Percentiles rank a stretch among this genome's conserved stretches.
Evolutionary conservation across 2,888 invertebrate species (phyloP).

Genomic region (Euphydryas editha): DNA sequence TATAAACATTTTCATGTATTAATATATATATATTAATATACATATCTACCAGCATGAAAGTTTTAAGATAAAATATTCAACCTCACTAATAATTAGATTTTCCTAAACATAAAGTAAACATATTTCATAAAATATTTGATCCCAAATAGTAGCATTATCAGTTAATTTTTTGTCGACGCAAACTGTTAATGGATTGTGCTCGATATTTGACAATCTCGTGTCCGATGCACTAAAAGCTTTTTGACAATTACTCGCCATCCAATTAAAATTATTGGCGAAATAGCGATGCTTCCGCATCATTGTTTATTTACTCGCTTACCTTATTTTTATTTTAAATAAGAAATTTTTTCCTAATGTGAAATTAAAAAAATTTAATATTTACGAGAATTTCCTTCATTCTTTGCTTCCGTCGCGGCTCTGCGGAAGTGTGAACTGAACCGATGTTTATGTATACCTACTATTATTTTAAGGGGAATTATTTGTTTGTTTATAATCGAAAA

Average conservation of each 20-base stretch:
- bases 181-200: constrained; percentile 69
- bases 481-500: too few species aligned
- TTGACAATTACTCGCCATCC: constrained; percentile 67
- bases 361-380: too few species aligned
- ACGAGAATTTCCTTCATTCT: too few species aligned
- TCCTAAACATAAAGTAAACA: not conserved
- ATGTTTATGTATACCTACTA: too few species aligned
- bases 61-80: not conserved
- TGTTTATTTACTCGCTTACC: constrained; percentile 11
- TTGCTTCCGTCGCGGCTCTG: too few species aligned
- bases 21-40: not conserved
- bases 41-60: not conserved
- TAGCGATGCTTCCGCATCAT: constrained; percentile 41
- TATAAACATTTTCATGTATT: not conserved
- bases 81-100: not conserved
- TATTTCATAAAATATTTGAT: constrained; percentile 6
- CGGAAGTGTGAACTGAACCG: too few species aligned
- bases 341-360: not conserved
- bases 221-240: constrained; percentile 75
- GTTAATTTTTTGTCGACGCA: constrained; percentile 8
- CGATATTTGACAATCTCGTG: constrained; percentile 63
- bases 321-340: not conserved
- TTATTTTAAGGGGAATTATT: too few species aligned
- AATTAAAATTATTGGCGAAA: constrained; percentile 51
- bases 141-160: constrained; percentile 2